Evolutionary conservation across 2,113 vertebrate genomes (phyloP), one percentile per base, ranked within the genome.

Genomic region (Neogobius melanostomus): DNA sequence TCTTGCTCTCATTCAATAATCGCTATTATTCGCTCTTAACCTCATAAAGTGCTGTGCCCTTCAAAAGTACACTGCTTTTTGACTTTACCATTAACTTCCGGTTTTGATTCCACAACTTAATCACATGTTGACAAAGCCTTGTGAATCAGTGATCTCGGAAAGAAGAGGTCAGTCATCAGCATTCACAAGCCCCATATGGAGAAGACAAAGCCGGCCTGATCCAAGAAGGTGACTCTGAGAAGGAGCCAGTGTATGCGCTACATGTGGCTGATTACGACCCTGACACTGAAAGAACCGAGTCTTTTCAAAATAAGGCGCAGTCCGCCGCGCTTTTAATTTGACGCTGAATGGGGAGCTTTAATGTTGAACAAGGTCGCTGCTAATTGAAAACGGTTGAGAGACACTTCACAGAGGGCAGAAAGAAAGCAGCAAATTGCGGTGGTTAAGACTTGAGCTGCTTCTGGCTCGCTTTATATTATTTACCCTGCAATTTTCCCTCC

Each of bases 281-380:
- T 61, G 59, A 16, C 56, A 14, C 28, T 42, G 56, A 59, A 59
- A 59, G 56, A 56, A 28, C 16, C 28, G 7, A 12, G 11, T 7
- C 56, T 42, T 59, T 53, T 59, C 28, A 21, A 59, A 59, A 59
- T 36, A 36, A 59, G 14, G 42, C 28, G 12, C 28, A 7, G 42
- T 42, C 28, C 14, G 16, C 7, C 0, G 42, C 54, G 52, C 57
- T 70, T 59, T 59, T 61, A 6, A 71, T 76, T 57, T 69, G 48
- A 66, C 43, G 1, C 52, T 66, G 73, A 74, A 66, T 74, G 68
- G 28, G 69, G 67, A 21, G 60, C 15, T 60, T 36, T 36, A 36
- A 52, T 36, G 75, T 60, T 76, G 61, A 64, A 46, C 75, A 64
- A 86, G 82, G 84, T 83, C 82, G 65, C 7, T 49, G 12, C 44